Evolutionary conservation across 2,797 vertebrate species (phyloP).

Genomic region (Micropoecilia bifurca): DNA sequence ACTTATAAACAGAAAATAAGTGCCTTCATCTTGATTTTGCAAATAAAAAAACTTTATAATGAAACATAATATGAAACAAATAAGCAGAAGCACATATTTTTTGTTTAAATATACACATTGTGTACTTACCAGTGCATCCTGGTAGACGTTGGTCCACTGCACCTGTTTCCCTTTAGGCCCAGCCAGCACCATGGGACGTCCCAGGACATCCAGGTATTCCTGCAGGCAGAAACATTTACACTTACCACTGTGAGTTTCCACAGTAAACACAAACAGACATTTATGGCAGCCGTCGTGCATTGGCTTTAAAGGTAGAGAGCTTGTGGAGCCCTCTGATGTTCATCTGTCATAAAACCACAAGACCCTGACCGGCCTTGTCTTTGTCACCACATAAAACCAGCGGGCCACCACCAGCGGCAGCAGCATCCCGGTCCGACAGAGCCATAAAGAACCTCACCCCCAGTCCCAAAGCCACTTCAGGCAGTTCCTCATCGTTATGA

Average conservation of each 20-base stretch:
- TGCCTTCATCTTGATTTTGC: not conserved
- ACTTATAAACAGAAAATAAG: not conserved
- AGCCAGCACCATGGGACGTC: slow-evolving; percentile 96
- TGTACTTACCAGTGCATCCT: slow-evolving; percentile 91
- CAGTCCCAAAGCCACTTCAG: slow-evolving; percentile 62
- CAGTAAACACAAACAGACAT: slow-evolving; percentile 48
- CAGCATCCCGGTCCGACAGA: slow-evolving; percentile 45
- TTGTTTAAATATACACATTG: not conserved
- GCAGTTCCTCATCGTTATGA: slow-evolving; percentile 80
- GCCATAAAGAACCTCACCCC: slow-evolving; percentile 52
- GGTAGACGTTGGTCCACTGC: slow-evolving; percentile 98
- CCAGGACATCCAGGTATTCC: slow-evolving; percentile 97
- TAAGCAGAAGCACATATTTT: not conserved
- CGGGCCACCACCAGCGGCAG: slow-evolving; percentile 47
- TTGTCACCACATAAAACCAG: slow-evolving; percentile 71
- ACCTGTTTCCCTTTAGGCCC: slow-evolving; percentile 94
- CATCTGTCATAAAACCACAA: slow-evolving; percentile 71
- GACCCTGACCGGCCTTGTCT: slow-evolving; percentile 63
- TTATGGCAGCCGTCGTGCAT: slow-evolving; percentile 49
- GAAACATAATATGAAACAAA: not conserved
- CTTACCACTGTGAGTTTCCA: slow-evolving; percentile 4
- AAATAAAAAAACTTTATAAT: not conserved
- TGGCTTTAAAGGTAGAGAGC: slow-evolving; percentile 55
- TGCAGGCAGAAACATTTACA: slow-evolving; percentile 62
- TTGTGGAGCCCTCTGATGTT: slow-evolving; percentile 43